Conservation (phyloP, 2,888 invertebrate species). For the Tenthredo notha region DNA sequence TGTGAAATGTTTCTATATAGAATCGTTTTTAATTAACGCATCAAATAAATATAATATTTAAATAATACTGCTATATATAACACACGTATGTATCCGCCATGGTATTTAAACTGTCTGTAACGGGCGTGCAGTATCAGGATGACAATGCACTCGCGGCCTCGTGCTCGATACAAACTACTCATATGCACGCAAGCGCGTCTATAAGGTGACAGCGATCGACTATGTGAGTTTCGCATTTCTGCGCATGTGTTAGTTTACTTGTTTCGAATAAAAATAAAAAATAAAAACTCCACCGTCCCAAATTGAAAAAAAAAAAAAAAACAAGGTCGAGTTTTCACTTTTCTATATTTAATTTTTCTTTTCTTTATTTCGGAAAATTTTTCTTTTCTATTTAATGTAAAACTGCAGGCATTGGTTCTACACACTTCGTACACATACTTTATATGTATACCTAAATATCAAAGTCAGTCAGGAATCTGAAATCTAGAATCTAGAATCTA, state of each 20-base stretch:
- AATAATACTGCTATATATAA: not conserved
- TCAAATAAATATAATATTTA: too few relatives aligned
- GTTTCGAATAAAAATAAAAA: not conserved
- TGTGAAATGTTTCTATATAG: too few relatives aligned
- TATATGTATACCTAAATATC: not conserved
- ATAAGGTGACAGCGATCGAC: constrained; percentile 3
- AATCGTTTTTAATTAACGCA: too few relatives aligned
- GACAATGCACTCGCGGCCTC: constrained; percentile 71
- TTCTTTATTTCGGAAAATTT: not conserved
- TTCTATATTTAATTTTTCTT: not conserved
- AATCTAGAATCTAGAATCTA: not conserved
- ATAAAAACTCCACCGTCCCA: not conserved
- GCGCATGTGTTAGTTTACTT: not conserved
- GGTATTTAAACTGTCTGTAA: not conserved
- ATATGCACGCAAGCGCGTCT: constrained; percentile 54
- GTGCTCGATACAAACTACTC: constrained; percentile 65
- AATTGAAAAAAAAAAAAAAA: not conserved
- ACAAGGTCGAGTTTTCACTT: not conserved
- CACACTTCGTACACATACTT: not conserved
- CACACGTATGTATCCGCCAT: not conserved
- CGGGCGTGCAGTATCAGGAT: constrained; percentile 61
- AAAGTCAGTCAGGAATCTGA: not conserved
- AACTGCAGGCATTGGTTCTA: not conserved
- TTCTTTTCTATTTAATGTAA: not conserved
- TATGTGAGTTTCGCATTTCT: not conserved